Conservation (phyloP, 2,113 vertebrate species). For the Pelobates fuscus region DNA sequence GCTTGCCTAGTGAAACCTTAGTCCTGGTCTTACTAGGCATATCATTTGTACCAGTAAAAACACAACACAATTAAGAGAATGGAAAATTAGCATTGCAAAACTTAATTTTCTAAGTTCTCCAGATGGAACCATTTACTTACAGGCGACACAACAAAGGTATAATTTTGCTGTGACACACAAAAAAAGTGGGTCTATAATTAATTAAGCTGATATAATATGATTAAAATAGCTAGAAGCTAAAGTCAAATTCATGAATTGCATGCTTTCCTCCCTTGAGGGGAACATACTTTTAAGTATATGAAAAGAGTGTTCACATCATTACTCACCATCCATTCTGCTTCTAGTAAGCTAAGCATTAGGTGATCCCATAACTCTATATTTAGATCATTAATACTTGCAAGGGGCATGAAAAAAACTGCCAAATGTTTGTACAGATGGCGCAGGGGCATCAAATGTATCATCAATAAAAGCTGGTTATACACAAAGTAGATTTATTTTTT, state of each 20-base stretch:
- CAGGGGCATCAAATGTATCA: background rate
- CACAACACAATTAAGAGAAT: too few relatives aligned
- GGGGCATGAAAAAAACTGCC: constrained; percentile 15
- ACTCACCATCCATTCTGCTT: background rate
- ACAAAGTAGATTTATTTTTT: constrained; percentile 4
- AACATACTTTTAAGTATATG: background rate
- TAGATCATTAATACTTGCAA: constrained; percentile 29
- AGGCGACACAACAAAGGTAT: too few relatives aligned
- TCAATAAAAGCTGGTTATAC: background rate
- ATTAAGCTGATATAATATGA: too few relatives aligned
- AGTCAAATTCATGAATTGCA: background rate
- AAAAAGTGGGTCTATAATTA: too few relatives aligned
- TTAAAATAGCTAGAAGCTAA: background rate
- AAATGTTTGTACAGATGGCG: constrained; percentile 14
- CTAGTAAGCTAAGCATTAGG: constrained; percentile 31
- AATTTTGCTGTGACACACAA: too few relatives aligned
- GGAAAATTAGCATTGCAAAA: too few relatives aligned
- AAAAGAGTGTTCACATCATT: background rate
- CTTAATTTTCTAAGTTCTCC: too few relatives aligned
- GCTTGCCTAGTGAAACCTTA: too few relatives aligned
- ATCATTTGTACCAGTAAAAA: too few relatives aligned
- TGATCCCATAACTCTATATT: constrained; percentile 31
- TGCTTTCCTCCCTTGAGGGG: background rate
- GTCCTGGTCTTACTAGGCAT: too few relatives aligned
- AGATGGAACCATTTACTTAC: too few relatives aligned